These are phyloP conservation scores for Nebria salina DNA, from an alignment of 2,888 invertebrate genomes.

Conservation along the genomic window DNA sequence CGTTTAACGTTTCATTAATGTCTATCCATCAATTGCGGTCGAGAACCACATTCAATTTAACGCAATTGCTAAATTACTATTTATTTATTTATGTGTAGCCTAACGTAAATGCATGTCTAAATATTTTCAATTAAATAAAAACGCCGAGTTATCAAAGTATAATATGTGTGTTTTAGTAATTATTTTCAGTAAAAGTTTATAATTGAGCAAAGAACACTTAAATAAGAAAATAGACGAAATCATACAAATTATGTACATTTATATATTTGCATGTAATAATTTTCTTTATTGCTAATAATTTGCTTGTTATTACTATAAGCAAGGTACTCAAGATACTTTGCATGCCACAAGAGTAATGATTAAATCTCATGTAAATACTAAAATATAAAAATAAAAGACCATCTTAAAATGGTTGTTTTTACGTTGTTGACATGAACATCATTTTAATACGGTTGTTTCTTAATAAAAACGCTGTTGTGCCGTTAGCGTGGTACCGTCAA, in stretches of 20 bases:
- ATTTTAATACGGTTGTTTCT: constrained; percentile 30
- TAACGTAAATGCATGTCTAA: not conserved
- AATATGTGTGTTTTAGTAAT: too few species aligned
- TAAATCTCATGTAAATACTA: constrained; percentile 37
- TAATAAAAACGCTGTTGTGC: constrained; percentile 34
- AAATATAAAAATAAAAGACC: constrained; percentile 31
- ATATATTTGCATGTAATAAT: constrained; percentile 8
- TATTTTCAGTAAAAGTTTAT: too few species aligned
- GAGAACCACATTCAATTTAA: not conserved
- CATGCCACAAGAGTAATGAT: constrained; percentile 35
- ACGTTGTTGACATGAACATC: constrained; percentile 45
- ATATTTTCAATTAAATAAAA: not conserved
- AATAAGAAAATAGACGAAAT: not conserved
- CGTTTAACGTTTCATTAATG: constrained; percentile 1
- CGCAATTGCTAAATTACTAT: not conserved
- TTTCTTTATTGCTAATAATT: constrained; percentile 16
- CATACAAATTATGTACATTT: not conserved
- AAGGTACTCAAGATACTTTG: constrained; percentile 13
- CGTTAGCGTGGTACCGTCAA: constrained; percentile 6
- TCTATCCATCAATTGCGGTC: not conserved
- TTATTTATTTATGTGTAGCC: not conserved
- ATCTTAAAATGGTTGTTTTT: constrained; percentile 33
- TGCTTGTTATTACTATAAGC: not conserved
- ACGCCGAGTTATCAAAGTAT: too few species aligned
- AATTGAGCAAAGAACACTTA: too few species aligned